Conservation (phyloP, 2,113 vertebrate genomes). For the Melanocharis versteri region DNA sequence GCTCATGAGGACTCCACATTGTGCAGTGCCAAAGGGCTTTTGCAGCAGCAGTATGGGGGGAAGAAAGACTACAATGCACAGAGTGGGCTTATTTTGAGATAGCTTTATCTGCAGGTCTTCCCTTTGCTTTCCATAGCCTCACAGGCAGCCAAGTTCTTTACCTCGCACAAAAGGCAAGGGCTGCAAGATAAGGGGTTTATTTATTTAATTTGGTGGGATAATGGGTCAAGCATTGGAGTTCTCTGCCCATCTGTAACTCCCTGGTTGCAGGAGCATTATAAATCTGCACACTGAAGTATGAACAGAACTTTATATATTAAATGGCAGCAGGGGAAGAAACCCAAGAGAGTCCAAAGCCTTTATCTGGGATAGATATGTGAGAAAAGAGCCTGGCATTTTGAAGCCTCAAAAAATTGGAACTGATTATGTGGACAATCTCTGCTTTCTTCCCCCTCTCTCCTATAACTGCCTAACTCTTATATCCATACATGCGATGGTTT, state of each 20-base stretch:
- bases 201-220: background rate
- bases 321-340: background rate
- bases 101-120: conserved; percentile 27
- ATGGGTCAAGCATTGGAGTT: background rate
- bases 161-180: background rate
- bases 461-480: background rate
- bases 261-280: background rate
- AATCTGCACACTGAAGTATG: background rate
- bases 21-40: background rate
- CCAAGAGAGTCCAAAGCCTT: background rate
- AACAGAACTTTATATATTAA: background rate
- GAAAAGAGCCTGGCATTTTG: conserved; percentile 10
- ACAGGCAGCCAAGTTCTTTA: background rate
- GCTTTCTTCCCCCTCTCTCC: background rate
- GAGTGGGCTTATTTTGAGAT: background rate
- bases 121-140: background rate
- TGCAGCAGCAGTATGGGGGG: background rate
- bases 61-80: background rate
- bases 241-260: background rate
- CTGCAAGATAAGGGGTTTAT: conserved; percentile 14
- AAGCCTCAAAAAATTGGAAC: background rate
- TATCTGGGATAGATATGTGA: background rate
- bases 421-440: background rate
- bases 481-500: background rate
- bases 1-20: accelerated